Percentiles rank a stretch among this genome's conserved stretches.
Evolutionary conservation across 2,888 invertebrate genomes (phyloP).

Genomic region (Diarsia rubi): DNA sequence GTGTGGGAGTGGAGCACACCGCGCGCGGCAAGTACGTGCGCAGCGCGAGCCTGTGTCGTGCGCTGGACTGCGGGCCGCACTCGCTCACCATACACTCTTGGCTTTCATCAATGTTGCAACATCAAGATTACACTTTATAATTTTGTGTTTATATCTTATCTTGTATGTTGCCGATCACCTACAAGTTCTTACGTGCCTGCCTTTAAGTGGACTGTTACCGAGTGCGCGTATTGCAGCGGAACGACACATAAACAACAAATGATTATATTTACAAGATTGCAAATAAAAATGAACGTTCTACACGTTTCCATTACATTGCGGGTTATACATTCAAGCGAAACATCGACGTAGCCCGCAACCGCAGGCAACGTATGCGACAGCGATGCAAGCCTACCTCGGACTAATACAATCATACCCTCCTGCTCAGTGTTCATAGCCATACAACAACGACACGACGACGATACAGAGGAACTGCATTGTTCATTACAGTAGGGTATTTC

Average conservation of each 20-base stretch:
- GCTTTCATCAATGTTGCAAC: not conserved
- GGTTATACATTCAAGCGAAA: slow-evolving; percentile 67
- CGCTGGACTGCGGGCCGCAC: too few species aligned
- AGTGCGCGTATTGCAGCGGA: slow-evolving; percentile 22
- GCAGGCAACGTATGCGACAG: slow-evolving; percentile 77
- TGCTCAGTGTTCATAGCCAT: slow-evolving; percentile 51
- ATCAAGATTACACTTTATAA: not conserved
- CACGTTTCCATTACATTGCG: slow-evolving; percentile 67
- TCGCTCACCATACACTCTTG: not conserved
- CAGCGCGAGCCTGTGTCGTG: too few species aligned
- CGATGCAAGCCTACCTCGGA: slow-evolving; percentile 69
- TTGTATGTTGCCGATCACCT: not conserved
- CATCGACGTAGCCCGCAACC: slow-evolving; percentile 51
- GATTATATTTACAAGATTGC: slow-evolving; percentile 63
- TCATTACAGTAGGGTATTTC: slow-evolving; percentile 71
- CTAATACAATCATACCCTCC: slow-evolving; percentile 48
- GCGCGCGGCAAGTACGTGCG: too few species aligned
- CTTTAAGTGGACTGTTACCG: slow-evolving; percentile 11
- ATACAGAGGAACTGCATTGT: slow-evolving; percentile 58
- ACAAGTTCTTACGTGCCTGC: slow-evolving; percentile 1
- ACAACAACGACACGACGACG: slow-evolving; percentile 68
- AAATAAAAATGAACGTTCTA: slow-evolving; percentile 69
- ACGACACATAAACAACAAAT: slow-evolving; percentile 43
- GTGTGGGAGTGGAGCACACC: not conserved
- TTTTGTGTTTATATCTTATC: not conserved